phyloP scores from a whole-genome alignment of 2,888 invertebrate genomes.

The Exocentrus adspersus region DNA sequence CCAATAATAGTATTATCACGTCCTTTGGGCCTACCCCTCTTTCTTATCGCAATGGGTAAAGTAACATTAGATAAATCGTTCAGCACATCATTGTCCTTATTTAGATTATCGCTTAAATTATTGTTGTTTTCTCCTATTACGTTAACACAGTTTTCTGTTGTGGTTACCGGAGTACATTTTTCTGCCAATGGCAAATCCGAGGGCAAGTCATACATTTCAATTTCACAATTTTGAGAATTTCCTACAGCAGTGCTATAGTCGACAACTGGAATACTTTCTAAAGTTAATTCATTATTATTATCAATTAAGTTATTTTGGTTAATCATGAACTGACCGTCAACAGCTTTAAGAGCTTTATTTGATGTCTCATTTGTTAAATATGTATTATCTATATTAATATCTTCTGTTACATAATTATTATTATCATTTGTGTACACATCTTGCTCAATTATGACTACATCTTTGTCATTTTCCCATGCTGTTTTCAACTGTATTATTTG shows the following conservation, averaged over 20 bases:
- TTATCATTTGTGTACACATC: neutral
- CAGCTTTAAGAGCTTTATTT: neutral
- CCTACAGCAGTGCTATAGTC: neutral
- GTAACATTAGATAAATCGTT: constrained; percentile 6
- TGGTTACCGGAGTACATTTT: neutral
- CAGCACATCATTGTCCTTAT: neutral
- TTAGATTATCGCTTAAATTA: neutral
- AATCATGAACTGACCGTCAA: neutral
- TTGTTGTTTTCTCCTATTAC: neutral
- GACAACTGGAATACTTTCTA: neutral
- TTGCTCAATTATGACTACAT: neutral
- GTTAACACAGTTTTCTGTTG: neutral
- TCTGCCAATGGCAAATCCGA: neutral
- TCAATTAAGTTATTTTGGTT: neutral
- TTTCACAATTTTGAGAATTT: neutral
- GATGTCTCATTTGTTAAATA: neutral
- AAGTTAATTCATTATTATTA: neutral
- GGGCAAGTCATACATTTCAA: neutral
- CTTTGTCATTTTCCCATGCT: neutral
- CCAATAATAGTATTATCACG: constrained; percentile 2
- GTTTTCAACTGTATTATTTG: constrained; percentile 1
- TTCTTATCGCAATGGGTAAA: constrained; percentile 3
- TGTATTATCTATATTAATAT: neutral
- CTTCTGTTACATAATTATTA: neutral
- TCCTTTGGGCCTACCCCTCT: neutral